Evolutionary conservation across 2,888 invertebrate species (phyloP), one percentile per base, ranked within the genome.

Genomic region (Andrena haemorrhoa): DNA sequence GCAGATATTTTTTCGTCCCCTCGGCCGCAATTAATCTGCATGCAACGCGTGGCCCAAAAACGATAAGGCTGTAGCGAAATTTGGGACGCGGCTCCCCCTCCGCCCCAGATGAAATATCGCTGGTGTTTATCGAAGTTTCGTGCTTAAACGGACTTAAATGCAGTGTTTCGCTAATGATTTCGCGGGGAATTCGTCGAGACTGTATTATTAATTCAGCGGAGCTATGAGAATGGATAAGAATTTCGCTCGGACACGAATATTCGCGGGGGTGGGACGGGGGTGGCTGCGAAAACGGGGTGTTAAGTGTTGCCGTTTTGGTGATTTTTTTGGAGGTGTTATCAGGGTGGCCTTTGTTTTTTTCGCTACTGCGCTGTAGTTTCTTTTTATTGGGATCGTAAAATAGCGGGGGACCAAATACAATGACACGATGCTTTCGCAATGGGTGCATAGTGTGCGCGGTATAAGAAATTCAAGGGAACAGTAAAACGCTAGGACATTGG

Each of bases 1-100:
- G 49, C 35, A 29, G 53, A 78, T 72, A 63, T 72, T 78, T 78
- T 41, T 72, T 78, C 71, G 26, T 49, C 33, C 10, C 5, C 51
- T 10, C 31, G n/a, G 20, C 31, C 5, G 12, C 53, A 66, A 79
- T 71, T 77, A 77, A 79, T 79, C 29, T 26, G 23, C 76, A 66
- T 66, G 63, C 74, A 33, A 66, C 74, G 33, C 8, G 58, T 20
- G 26, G 2, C 20, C 49, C 16, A 35, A 53, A 72, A 53, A 74
- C 65, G 66, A 65, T 74, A 75, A 75, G 33, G 49, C 16, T 51
- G n/a, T 3, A 5, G 20, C 12, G 41, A 74, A 66, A 77, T 77
- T 77, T 66, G 63, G 63, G 29, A 3, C 71, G 20, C 33, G 12
- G 5, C 4, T 5, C 31, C 31, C 31, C 29, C 2, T 4, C 29